Conservation (phyloP, 2,888 invertebrate species). For the Aromia moschata region DNA sequence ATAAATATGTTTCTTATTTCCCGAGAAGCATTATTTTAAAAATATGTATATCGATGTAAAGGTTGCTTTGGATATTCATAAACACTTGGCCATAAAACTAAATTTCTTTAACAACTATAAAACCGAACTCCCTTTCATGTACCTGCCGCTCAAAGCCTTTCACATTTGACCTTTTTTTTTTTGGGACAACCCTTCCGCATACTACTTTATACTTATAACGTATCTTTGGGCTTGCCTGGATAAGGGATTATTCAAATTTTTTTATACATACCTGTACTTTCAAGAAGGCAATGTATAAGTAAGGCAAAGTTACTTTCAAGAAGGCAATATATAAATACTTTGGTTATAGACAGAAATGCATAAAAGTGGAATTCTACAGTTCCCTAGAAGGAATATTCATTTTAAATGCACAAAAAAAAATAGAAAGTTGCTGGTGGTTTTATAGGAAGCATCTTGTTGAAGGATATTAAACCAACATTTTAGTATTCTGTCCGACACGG, state of each 20-base stretch:
- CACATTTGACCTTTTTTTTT: conserved; percentile 54
- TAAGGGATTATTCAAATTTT: conserved; percentile 54
- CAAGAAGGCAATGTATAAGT: conserved; percentile 46
- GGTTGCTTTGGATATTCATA: conserved; percentile 10
- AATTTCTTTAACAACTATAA: conserved; percentile 44
- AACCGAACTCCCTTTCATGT: conserved; percentile 43
- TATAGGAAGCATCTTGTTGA: conserved; percentile 42
- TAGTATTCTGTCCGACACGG: conserved; percentile 9
- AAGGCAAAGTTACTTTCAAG: conserved; percentile 53
- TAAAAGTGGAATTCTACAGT: conserved; percentile 61
- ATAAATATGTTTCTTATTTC: neutral
- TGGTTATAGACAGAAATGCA: conserved; percentile 64
- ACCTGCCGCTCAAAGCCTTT: conserved; percentile 39
- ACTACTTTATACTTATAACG: conserved; percentile 11
- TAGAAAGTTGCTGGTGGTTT: conserved; percentile 56
- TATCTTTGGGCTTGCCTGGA: conserved; percentile 24
- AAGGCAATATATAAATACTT: conserved; percentile 49
- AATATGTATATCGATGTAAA: too few relatives aligned
- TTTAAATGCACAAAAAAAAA: conserved; percentile 54
- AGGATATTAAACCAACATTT: conserved; percentile 34
- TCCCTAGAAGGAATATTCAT: conserved; percentile 56
- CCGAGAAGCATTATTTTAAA: too few relatives aligned
- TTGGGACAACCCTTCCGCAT: conserved; percentile 32
- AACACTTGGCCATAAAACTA: conserved; percentile 29
- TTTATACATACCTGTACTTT: conserved; percentile 38